Base-by-base conservation (phyloP, 2,113 vertebrate species). In the Anoplopoma fimbria region DNA sequence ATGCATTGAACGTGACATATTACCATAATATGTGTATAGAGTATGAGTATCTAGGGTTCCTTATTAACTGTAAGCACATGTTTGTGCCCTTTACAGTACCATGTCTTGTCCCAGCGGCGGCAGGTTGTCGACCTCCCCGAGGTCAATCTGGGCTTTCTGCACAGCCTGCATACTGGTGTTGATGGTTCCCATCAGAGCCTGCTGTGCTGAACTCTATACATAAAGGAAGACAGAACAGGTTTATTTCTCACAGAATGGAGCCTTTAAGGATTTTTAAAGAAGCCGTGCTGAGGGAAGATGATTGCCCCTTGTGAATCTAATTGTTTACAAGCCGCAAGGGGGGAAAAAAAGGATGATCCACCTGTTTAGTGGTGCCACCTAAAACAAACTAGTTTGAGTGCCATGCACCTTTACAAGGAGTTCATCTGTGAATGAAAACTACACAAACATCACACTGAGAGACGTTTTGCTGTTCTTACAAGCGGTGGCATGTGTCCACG, bases 141-240 rank as follows among this genome's bases (percentile, higher is more conserved):
- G 96, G 92, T 99, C 97, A 0, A 96, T 95, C 86, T 99, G 97
- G 2, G 97, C 98, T 88, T 98, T 98, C 81, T 99, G 98, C 13
- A 99, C 98, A 0, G 98, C 98, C 0, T 99, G 98, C 97, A 99
- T 99, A 73, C 98, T 99, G 49, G 96, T 98, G 91, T 98, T 99
- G 88, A 99, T 99, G 85, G 98, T 99, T 10, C 98, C 98, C 98
- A 99, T 98, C 36, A 99, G 92, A 70, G 98, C 98, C 92, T 99
- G 98, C 94, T 99, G 98, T 19, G 98, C 98, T 7, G 98, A 98
- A 51, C 97, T 99, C 98, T 99, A 92, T 55, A 68, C 6, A 65
- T 17, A 49, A 38, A 83, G 12, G 33, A 67, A 55, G 51, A 81
- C 25, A 75, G 25, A 61, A 58, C 21, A 70, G 36, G 25, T 25